phyloP scores from a whole-genome alignment of 2,113 vertebrate species.

The Calyptommatus sinebrachiatus region DNA sequence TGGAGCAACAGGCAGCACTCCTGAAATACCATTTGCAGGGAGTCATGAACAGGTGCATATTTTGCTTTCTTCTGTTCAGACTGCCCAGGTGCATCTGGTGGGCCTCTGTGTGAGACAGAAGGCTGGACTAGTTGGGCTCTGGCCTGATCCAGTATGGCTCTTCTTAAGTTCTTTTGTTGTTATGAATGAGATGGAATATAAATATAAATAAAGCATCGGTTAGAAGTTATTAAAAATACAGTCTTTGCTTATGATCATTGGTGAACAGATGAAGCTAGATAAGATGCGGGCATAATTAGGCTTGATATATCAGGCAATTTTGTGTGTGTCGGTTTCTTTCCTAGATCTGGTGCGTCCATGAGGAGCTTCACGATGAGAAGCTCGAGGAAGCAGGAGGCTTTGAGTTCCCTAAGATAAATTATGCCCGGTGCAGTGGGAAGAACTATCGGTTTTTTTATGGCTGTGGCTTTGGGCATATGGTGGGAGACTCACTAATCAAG shows the following conservation, averaged over 20 bases:
- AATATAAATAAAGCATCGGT: not conserved
- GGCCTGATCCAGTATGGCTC: too few relatives aligned
- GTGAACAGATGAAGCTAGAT: not conserved
- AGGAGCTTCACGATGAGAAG: conserved; percentile 79
- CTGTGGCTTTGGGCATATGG: conserved; percentile 85
- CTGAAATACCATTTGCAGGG: too few relatives aligned
- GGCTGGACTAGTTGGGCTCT: too few relatives aligned
- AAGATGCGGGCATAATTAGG: not conserved
- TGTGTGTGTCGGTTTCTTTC: not conserved
- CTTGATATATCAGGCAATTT: not conserved
- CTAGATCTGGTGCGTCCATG: conserved; percentile 84
- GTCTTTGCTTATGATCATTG: not conserved
- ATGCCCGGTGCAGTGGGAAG: conserved; percentile 72
- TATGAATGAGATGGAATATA: too few relatives aligned
- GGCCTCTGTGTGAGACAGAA: too few relatives aligned
- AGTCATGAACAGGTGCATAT: too few relatives aligned
- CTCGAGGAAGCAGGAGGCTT: conserved; percentile 80
- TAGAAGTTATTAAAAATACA: not conserved
- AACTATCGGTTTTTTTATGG: conserved; percentile 89
- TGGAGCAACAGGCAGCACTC: too few relatives aligned
- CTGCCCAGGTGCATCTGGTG: too few relatives aligned
- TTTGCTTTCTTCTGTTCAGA: too few relatives aligned
- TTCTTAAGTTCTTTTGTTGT: too few relatives aligned
- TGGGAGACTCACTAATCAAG: conserved; percentile 87
- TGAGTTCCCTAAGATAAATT: conserved; percentile 94